phyloP scores from a whole-genome alignment of 2,113 vertebrate species.

The Peromyscus maniculatus region DNA sequence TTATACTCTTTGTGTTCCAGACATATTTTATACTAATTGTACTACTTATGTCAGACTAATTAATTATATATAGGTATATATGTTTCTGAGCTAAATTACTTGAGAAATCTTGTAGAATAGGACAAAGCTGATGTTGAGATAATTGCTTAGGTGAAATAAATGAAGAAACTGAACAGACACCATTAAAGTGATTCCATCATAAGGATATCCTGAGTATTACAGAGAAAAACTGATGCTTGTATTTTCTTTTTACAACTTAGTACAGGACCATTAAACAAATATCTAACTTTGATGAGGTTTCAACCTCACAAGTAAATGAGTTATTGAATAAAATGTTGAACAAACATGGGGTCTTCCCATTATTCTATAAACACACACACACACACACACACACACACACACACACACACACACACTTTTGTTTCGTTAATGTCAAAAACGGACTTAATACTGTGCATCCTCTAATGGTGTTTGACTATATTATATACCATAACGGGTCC shows the following conservation, averaged over 20 bases:
- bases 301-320: not conserved
- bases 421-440: not conserved
- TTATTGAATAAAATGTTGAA: not conserved
- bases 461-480: not conserved
- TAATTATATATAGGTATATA: not conserved
- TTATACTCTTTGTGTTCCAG: not conserved
- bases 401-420: not conserved
- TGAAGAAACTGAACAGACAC: not conserved
- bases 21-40: not conserved
- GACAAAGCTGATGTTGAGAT: not conserved
- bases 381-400: not conserved
- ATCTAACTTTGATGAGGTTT: not conserved
- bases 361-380: not conserved
- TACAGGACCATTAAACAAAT: not conserved
- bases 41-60: not conserved
- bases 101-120: not conserved
- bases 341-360: not conserved
- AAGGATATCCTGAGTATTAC: too few relatives aligned
- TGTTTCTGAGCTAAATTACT: not conserved
- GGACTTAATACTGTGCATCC: not conserved
- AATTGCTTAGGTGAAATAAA: not conserved
- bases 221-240: not conserved
- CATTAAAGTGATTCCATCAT: not conserved
- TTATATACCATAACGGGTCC: not conserved
- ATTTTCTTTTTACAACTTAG: not conserved